Evolutionary conservation across 2,888 invertebrate genomes (phyloP).

Genomic region (Melinopterus prodromus): DNA sequence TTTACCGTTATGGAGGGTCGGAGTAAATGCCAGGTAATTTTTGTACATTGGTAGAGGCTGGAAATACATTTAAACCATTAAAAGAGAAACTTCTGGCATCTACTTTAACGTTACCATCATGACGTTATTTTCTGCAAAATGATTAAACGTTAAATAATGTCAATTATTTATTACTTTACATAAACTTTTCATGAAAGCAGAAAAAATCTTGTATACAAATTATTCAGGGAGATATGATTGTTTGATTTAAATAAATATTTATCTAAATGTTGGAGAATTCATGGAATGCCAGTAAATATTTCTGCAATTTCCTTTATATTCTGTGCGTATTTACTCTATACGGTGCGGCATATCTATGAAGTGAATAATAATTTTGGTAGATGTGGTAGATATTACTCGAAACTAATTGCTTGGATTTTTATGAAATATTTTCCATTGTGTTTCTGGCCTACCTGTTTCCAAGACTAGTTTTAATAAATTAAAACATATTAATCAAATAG

Average conservation of each 20-base stretch:
- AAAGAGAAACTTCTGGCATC: background rate
- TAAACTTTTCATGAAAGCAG: background rate
- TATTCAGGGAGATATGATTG: background rate
- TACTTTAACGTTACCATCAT: background rate
- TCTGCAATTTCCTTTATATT: background rate
- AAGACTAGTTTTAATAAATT: too few species aligned
- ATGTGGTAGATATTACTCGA: background rate
- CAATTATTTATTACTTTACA: background rate
- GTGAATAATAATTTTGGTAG: background rate
- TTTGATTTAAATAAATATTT: background rate
- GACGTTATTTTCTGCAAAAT: too few species aligned
- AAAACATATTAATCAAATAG: too few species aligned
- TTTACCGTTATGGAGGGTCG: background rate
- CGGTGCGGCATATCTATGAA: background rate
- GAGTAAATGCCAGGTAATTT: background rate
- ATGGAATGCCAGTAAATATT: background rate
- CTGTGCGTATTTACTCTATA: background rate
- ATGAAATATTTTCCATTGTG: too few species aligned
- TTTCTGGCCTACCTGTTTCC: too few species aligned
- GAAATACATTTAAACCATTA: background rate
- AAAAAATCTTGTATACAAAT: background rate
- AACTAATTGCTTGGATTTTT: too few species aligned
- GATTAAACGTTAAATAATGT: too few species aligned
- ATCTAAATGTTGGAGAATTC: background rate
- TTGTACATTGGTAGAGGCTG: background rate